phyloP scores from a whole-genome alignment of 2,797 vertebrate species.

The Anguilla marmorata region DNA sequence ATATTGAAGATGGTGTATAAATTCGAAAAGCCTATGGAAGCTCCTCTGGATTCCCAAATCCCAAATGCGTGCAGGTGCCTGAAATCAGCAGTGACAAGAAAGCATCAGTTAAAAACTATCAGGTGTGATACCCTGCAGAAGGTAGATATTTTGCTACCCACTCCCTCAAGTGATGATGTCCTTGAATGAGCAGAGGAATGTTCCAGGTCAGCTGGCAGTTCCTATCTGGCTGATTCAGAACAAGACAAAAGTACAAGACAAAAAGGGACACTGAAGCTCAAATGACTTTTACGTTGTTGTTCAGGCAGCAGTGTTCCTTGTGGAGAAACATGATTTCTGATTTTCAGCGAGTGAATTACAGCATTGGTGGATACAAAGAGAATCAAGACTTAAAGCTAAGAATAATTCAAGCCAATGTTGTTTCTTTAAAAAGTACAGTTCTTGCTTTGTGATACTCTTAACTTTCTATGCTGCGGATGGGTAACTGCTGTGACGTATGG shows the following conservation, averaged over 20 bases:
- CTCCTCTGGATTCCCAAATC: neutral
- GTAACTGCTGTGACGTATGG: neutral
- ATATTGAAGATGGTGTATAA: conserved; percentile 10
- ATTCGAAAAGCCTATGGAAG: neutral
- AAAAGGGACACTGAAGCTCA: neutral
- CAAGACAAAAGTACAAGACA: neutral
- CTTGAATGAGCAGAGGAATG: neutral
- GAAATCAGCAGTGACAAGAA: neutral
- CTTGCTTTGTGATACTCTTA: neutral
- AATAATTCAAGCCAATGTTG: neutral
- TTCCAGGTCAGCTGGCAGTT: neutral
- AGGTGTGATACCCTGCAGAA: neutral
- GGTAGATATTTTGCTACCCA: neutral
- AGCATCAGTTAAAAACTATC: neutral
- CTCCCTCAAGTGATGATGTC: neutral
- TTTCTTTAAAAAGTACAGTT: neutral
- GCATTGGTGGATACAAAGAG: neutral
- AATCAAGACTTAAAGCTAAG: neutral
- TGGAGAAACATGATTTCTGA: neutral
- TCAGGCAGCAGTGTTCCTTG: too few relatives aligned
- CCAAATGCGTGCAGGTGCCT: neutral
- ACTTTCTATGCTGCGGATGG: neutral
- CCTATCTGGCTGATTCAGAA: neutral
- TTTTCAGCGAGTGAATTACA: neutral
- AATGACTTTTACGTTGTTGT: neutral